Percentiles rank a stretch among this genome's conserved stretches.
Evolutionary conservation across 35 echinoderm and acorn worm genomes (phyloP).

Genomic region (Nesometra sesokonis): DNA sequence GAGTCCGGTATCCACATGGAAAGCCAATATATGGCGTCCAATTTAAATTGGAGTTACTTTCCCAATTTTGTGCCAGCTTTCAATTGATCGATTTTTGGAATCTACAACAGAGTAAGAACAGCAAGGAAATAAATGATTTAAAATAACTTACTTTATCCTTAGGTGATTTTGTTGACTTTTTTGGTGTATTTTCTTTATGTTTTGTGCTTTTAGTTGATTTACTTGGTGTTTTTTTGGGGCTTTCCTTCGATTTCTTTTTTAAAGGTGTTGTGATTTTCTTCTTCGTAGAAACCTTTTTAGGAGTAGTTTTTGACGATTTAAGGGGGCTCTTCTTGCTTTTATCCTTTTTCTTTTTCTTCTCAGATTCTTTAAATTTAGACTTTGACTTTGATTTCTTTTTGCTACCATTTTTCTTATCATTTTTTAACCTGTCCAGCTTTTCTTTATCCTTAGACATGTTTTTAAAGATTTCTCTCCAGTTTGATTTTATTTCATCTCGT

Average conservation of each 20-base stretch:
- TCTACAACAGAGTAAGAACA: no score
- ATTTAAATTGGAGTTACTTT: no score
- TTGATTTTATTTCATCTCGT: background rate
- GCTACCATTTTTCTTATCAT: constrained; percentile 7
- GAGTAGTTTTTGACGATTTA: constrained; percentile 6
- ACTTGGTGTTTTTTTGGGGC: constrained; percentile 25
- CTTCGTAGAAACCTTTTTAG: constrained; percentile 3
- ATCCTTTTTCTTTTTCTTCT: constrained; percentile 24
- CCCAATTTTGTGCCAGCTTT: no score
- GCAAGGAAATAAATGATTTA: no score
- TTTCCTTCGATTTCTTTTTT: constrained; percentile 20
- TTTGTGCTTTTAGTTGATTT: background rate
- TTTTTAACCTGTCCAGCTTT: constrained; percentile 1
- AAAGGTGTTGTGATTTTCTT: constrained; percentile 17
- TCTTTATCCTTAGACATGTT: background rate
- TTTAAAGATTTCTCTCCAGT: background rate
- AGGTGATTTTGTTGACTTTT: constrained; percentile 26
- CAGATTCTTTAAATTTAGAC: background rate
- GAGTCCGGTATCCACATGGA: no score
- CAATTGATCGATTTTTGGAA: no score
- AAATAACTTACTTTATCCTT: background rate
- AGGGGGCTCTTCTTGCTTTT: constrained; percentile 2
- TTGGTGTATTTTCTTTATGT: constrained; percentile 10
- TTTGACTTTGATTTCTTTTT: background rate
- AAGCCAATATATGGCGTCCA: no score